Conservation (phyloP, 1,140 invertebrate genomes). For the Ceratosolen fusciceps region DNA sequence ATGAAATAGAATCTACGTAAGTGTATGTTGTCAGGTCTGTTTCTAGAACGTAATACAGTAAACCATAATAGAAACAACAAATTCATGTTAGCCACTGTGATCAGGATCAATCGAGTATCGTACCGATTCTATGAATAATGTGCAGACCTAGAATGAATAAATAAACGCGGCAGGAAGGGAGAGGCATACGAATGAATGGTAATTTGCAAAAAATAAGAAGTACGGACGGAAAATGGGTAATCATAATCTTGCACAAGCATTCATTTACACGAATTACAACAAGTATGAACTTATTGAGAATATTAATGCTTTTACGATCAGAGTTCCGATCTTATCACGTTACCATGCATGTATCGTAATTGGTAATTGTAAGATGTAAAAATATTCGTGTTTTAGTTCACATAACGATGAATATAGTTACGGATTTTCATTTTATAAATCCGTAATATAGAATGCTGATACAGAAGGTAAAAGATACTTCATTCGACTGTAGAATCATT, state of each 20-base stretch:
- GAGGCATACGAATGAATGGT: conserved; percentile 34
- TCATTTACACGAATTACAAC: neutral
- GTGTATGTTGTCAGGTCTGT: neutral
- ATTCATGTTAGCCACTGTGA: conserved; percentile 13
- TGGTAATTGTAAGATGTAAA: conserved; percentile 2
- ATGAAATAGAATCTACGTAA: neutral
- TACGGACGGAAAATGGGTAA: conserved; percentile 31
- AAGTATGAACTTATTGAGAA: conserved; percentile 25
- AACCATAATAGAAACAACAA: neutral
- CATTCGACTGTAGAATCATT: neutral
- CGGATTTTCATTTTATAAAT: neutral
- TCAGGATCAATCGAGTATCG: conserved; percentile 12
- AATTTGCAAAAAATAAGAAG: conserved; percentile 8
- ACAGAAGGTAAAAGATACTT: conserved; percentile 14
- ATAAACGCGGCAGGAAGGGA: conserved; percentile 28
- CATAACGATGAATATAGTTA: neutral
- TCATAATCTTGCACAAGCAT: conserved; percentile 41
- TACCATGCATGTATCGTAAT: neutral
- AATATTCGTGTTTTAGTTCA: conserved; percentile 26
- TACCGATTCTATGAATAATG: conserved; percentile 33
- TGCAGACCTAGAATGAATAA: conserved; percentile 1
- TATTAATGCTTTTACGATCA: conserved; percentile 27
- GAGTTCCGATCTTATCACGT: neutral
- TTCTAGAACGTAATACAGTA: neutral
- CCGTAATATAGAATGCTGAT: neutral